phyloP scores from a whole-genome alignment of 2,888 invertebrate genomes.

The Hermaeophaga mercurialis region DNA sequence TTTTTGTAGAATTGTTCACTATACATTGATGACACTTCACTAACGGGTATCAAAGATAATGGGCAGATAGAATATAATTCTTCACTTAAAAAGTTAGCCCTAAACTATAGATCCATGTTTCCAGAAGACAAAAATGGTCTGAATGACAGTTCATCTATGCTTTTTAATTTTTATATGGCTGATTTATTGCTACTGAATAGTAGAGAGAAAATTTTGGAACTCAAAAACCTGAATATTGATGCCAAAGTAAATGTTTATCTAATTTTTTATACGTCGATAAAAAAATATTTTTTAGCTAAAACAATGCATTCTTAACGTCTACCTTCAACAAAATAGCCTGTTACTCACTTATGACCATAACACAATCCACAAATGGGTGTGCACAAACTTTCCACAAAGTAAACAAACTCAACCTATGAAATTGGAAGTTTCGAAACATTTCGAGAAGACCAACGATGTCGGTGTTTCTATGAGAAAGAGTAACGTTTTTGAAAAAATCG shows the following conservation, averaged over 20 bases:
- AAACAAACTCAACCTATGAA: conserved; percentile 25
- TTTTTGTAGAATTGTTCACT: conserved; percentile 69
- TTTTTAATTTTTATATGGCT: conserved; percentile 68
- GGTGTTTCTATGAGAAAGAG: conserved; percentile 16
- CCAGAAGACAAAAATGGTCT: conserved; percentile 55
- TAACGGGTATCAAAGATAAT: conserved; percentile 71
- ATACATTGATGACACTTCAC: conserved; percentile 72
- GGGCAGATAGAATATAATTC: conserved; percentile 74
- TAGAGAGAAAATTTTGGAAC: conserved; percentile 62
- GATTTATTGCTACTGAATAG: conserved; percentile 67
- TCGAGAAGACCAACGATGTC: conserved; percentile 1
- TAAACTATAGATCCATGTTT: conserved; percentile 48
- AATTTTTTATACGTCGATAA: conserved; percentile 10
- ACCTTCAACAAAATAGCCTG: conserved; percentile 71
- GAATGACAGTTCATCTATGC: conserved; percentile 56
- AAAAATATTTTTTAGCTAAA: conserved; percentile 58
- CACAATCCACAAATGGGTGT: conserved; percentile 64
- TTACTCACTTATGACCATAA: conserved; percentile 71
- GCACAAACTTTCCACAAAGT: conserved; percentile 62
- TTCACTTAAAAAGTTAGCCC: conserved; percentile 52
- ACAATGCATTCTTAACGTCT: conserved; percentile 68
- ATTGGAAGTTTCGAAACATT: conserved; percentile 7
- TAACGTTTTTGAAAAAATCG: conserved; percentile 57
- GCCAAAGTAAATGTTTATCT: conserved; percentile 62
- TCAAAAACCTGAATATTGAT: conserved; percentile 66